Evolutionary conservation across 2,888 invertebrate species (phyloP).

Genomic region (Acheta domesticus): DNA sequence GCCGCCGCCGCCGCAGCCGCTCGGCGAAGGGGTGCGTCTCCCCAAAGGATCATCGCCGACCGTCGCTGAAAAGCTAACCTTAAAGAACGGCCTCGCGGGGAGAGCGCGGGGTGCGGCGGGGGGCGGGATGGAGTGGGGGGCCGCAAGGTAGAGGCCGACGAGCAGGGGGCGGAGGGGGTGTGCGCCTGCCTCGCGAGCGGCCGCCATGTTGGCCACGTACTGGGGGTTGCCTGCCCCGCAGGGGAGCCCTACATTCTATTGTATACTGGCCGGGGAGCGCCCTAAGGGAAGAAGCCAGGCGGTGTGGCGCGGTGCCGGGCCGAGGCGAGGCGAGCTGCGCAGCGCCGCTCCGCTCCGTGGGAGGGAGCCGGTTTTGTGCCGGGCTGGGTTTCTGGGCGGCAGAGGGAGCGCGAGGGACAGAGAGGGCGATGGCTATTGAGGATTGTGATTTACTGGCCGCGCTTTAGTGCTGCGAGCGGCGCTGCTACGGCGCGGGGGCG

Average conservation of each 20-base stretch:
- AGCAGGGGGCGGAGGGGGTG: background rate
- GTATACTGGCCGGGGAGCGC: background rate
- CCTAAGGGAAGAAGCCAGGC: background rate
- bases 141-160: background rate
- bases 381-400: background rate
- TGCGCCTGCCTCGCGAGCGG: background rate
- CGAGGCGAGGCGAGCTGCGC: no score
- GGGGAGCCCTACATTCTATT: constrained; percentile 26
- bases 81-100: constrained; percentile 11
- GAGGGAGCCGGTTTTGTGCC: constrained; percentile 5
- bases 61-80: constrained; percentile 5
- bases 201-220: constrained; percentile 8
- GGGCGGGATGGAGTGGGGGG: constrained; percentile 12
- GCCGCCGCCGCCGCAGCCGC: background rate
- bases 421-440: constrained; percentile 30
- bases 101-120: background rate
- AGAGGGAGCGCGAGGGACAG: constrained; percentile 11
- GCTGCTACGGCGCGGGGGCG: constrained; percentile 2
- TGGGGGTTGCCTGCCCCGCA: constrained; percentile 19
- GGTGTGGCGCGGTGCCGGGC: no score
- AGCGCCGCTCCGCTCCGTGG: background rate
- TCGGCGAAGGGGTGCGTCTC: constrained; percentile 19
- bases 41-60: constrained; percentile 21
- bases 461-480: background rate
- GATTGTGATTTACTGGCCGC: constrained; percentile 33